phyloP scores from a whole-genome alignment of 2,888 invertebrate species.

The Gryllus longicercus region DNA sequence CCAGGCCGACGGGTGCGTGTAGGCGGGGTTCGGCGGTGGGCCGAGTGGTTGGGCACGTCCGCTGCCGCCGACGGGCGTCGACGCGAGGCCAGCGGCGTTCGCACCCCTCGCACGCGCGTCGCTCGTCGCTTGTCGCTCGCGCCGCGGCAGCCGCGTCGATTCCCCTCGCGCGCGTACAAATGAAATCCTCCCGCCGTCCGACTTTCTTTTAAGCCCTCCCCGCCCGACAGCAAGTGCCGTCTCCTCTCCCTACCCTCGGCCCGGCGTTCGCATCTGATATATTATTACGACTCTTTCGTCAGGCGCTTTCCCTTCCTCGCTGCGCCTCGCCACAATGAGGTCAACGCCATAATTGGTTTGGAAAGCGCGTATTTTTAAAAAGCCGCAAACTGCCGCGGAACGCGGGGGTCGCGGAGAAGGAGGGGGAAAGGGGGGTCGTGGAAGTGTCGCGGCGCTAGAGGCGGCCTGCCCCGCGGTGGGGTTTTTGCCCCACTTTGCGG shows the following conservation, averaged over 20 bases:
- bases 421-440: background rate
- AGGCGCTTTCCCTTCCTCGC: background rate
- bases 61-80: no score
- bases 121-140: background rate
- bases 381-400: background rate
- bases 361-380: background rate
- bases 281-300: background rate
- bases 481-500: no score
- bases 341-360: conserved; percentile 11
- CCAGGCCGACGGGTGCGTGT: background rate
- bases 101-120: background rate
- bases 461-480: background rate
- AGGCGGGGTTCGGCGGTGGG: no score
- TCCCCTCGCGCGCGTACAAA: background rate
- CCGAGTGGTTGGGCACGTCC: no score
- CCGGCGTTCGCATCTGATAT: background rate
- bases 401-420: no score
- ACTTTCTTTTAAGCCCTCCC: conserved; percentile 17
- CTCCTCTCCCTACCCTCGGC: background rate
- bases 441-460: background rate
- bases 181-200: background rate
- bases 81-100: background rate
- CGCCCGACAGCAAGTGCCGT: background rate
- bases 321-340: background rate
- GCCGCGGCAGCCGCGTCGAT: background rate